Base-by-base conservation (phyloP, 2,888 invertebrate genomes). In the Agrochola macilenta region DNA sequence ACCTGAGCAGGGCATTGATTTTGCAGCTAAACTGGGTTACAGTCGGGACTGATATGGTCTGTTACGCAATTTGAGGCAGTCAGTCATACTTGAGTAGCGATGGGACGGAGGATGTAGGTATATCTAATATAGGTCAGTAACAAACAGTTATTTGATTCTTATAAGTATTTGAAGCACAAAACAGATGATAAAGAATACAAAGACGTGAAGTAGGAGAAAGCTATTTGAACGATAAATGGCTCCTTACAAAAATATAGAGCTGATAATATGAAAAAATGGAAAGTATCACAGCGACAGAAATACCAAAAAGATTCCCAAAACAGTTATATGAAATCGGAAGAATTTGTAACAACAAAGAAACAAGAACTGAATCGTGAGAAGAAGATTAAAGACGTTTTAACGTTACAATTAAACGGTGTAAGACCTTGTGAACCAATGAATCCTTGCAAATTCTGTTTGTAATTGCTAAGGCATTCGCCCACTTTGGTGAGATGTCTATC, bases 391-490 rank as follows among this genome's bases (percentile, higher is more conserved):
- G 39, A 69, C 46, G 39, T 63, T 73, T 76, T 20, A 77, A 76
- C 26, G 39, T 20, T 39, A 7, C 66, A 85, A 81, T 86, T 81
- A 74, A 76, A 79, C 52, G 39, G n/a, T 76, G 70, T 77, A 76
- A 89, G 90, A 90, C 93, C 94, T 93, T 93, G 93, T 87, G 74
- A 86, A 89, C 89, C 90, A 91, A 92, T 94, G 83, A 89, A 90
- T 89, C 87, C 85, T 88, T 85, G 87, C 83, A 75, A 82, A 86
- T 76, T 85, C 82, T 79, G 79, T 83, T 76, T 81, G 86, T 87
- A 90, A 91, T 90, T 90, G 87, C 57, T 83, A 79, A 85, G 86
- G 81, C 88, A 85, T 88, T 90, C 87, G 86, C 87, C 88, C 86
- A 90, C 88, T 85, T 82, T 65, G 78, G 30, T 54, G 71, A 88